A percentile compares a stretch with the other conserved stretches of the same genome.
These are phyloP conservation scores for Cataglyphis altisquamis DNA, from an alignment of 2,888 invertebrate genomes.

Conservation along the genomic window DNA sequence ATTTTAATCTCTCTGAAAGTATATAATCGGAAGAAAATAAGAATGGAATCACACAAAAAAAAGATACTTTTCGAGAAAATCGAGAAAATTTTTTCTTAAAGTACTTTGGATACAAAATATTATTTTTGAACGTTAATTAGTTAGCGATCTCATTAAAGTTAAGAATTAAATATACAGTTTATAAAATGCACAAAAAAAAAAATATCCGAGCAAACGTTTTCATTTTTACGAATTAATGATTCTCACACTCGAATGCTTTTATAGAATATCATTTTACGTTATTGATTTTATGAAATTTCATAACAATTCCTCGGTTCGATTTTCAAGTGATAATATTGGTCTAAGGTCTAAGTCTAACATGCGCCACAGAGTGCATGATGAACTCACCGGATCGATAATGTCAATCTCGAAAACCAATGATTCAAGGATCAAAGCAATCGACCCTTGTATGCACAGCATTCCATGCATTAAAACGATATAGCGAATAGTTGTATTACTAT, in stretches of 20 bases:
- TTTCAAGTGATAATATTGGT: neutral
- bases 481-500: neutral
- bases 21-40: neutral
- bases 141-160: neutral
- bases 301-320: neutral
- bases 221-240: neutral
- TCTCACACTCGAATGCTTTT: neutral
- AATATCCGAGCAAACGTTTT: neutral
- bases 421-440: slow-evolving; percentile 32
- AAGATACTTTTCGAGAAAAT: neutral
- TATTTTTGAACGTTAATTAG: neutral
- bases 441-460: slow-evolving; percentile 11
- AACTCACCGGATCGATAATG: slow-evolving; percentile 20
- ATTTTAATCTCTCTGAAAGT: neutral
- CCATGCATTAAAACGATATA: neutral
- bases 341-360: neutral
- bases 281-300: neutral
- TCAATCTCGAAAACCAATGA: slow-evolving; percentile 19
- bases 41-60: neutral
- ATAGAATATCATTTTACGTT: neutral
- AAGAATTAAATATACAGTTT: neutral
- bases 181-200: neutral
- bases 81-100: neutral
- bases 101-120: neutral
- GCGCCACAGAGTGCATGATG: neutral